Conservation (phyloP, 2,113 vertebrate genomes). For the Eleginops maclovinus region DNA sequence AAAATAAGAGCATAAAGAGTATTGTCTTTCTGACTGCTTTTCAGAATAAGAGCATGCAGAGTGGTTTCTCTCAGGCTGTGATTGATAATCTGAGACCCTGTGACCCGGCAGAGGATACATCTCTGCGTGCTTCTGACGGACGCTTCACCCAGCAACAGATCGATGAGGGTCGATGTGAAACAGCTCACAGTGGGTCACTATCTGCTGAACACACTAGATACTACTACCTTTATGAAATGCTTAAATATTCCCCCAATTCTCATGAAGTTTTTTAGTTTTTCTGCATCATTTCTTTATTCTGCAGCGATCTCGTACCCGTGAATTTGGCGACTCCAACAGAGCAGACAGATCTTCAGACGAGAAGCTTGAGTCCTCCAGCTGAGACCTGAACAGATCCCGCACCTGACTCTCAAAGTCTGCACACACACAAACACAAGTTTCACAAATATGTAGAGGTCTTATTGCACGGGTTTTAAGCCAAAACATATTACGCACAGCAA, state of each 20-base stretch:
- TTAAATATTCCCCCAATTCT: no score
- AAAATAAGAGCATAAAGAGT: no score
- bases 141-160: conserved; percentile 8
- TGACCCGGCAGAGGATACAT: not conserved
- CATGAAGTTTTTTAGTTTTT: no score
- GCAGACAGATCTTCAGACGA: conserved; percentile 72
- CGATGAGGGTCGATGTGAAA: not conserved
- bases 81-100: conserved; percentile 11
- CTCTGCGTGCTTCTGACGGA: not conserved
- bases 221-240: no score
- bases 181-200: no score
- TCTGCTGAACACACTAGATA: no score
- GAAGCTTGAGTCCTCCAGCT: conserved; percentile 73
- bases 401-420: conserved; percentile 88
- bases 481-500: no score
- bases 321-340: conserved; percentile 73
- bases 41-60: not conserved
- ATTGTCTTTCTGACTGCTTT: not conserved
- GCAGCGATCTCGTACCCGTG: conserved; percentile 59
- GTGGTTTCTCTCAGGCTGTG: not conserved
- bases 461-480: no score
- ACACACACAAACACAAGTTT: not conserved
- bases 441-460: no score
- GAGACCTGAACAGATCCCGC: conserved; percentile 84
- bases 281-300: no score